Percentiles rank a stretch among this genome's conserved stretches.
Evolutionary conservation across 2,888 invertebrate species (phyloP).

Genomic region (Philaethria dido): DNA sequence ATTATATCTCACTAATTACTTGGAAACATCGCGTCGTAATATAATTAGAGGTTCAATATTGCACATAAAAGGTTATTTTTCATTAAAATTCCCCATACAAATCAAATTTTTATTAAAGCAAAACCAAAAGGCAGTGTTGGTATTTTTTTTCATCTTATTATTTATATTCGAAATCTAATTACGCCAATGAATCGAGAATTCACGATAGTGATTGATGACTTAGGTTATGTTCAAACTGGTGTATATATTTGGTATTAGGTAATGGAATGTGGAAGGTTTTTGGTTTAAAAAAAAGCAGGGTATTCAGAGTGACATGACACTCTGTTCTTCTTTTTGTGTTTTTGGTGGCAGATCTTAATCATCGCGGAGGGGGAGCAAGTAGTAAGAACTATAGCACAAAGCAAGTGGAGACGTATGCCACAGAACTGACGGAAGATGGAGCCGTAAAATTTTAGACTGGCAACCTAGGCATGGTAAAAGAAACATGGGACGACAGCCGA

Average conservation of each 20-base stretch:
- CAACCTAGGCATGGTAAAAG: too few relatives aligned
- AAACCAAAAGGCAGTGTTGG: slow-evolving; percentile 45
- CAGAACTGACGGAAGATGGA: too few relatives aligned
- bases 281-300: too few relatives aligned
- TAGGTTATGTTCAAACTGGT: slow-evolving; percentile 45
- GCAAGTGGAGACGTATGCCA: too few relatives aligned
- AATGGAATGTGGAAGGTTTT: not conserved
- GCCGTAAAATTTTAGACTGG: too few relatives aligned
- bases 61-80: slow-evolving; percentile 41
- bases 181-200: slow-evolving; percentile 64
- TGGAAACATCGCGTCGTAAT: slow-evolving; percentile 27
- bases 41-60: slow-evolving; percentile 38
- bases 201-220: slow-evolving; percentile 65
- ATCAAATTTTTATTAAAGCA: slow-evolving; percentile 48
- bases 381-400: too few relatives aligned
- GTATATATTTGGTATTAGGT: not conserved
- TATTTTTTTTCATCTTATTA: slow-evolving; percentile 43
- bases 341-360: too few relatives aligned
- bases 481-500: too few relatives aligned
- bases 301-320: too few relatives aligned
- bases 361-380: too few relatives aligned
- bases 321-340: too few relatives aligned
- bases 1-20: slow-evolving; percentile 11
- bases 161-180: slow-evolving; percentile 61
- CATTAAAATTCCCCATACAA: slow-evolving; percentile 51